These are phyloP conservation scores for Piaya cayana DNA, from an alignment of 2,113 vertebrate species.

Conservation along the genomic window DNA sequence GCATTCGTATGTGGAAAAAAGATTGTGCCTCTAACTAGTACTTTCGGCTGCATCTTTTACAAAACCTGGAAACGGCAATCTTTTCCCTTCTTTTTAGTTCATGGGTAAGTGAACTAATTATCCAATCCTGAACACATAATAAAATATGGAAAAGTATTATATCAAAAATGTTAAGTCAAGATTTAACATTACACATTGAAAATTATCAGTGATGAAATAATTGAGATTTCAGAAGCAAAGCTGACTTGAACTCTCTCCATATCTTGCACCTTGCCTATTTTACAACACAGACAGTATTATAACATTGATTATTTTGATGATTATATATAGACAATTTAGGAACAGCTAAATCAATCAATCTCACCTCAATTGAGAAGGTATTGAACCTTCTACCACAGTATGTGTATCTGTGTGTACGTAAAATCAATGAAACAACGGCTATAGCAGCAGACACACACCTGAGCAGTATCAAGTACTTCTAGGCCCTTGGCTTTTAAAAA, in stretches of 20 bases:
- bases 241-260: neutral
- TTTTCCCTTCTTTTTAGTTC: neutral
- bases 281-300: neutral
- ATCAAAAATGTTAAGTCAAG: neutral
- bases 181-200: neutral
- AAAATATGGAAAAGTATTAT: neutral
- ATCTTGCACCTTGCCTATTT: neutral
- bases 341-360: neutral
- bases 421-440: neutral
- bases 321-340: neutral
- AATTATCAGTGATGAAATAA: neutral
- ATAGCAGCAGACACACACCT: neutral
- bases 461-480: neutral
- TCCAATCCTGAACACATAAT: neutral
- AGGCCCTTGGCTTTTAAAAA: neutral
- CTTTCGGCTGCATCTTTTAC: neutral
- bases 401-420: neutral
- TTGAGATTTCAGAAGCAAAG: neutral
- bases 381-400: neutral
- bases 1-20: neutral
- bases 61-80: neutral
- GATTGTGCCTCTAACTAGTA: too few relatives aligned
- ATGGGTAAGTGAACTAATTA: neutral
- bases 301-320: neutral
- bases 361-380: neutral